Evolutionary conservation across 2,797 vertebrate species (phyloP).

Genomic region (Mus spretus): DNA sequence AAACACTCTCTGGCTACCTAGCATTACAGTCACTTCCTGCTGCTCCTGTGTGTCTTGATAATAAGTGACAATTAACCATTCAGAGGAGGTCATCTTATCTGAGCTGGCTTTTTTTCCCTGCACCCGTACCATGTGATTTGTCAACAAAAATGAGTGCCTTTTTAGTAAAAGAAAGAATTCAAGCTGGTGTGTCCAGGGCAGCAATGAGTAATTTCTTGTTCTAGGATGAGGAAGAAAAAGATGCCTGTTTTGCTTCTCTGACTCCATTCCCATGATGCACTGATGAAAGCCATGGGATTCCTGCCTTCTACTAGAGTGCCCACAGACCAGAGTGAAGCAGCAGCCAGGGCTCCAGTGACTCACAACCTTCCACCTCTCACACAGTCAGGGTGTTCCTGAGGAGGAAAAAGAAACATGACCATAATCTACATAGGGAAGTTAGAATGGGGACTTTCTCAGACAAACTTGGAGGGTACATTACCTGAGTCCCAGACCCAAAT

Average conservation of each 20-base stretch:
- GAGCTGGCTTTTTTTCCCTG: background rate
- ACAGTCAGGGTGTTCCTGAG: background rate
- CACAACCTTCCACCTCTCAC: background rate
- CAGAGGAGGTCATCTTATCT: background rate
- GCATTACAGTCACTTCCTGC: conserved; percentile 22
- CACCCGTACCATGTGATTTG: background rate
- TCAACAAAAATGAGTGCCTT: background rate
- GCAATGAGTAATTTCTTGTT: background rate
- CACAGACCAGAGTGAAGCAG: background rate
- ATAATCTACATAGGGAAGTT: background rate
- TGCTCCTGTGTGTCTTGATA: background rate
- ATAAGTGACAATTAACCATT: background rate
- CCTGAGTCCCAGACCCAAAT: background rate
- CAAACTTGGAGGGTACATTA: background rate
- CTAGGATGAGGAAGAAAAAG: background rate
- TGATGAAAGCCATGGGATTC: background rate
- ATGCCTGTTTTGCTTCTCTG: background rate
- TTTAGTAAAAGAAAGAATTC: background rate
- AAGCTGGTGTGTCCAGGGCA: background rate
- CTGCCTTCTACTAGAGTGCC: background rate
- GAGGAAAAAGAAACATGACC: background rate
- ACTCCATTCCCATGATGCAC: accelerated
- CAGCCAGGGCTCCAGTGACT: accelerated
- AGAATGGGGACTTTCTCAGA: background rate
- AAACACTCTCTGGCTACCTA: background rate